A percentile compares a stretch with the other conserved stretches of the same genome.
Conservation (phyloP, 2,113 vertebrate species). For the Piprites chloris region DNA sequence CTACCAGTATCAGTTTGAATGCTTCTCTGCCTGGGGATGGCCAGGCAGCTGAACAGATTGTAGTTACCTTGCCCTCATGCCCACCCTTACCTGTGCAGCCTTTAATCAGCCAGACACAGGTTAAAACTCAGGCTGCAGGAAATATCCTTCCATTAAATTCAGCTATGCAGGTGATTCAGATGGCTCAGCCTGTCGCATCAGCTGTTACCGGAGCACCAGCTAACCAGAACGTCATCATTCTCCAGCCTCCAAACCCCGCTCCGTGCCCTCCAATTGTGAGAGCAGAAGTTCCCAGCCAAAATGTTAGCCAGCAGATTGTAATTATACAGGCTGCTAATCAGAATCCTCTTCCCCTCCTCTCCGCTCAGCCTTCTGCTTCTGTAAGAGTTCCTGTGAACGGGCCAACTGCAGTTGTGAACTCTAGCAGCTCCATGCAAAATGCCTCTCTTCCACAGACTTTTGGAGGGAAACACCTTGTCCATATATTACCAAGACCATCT, state of each 20-base stretch:
- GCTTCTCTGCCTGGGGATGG: slow-evolving; percentile 69
- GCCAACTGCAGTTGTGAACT: slow-evolving; percentile 68
- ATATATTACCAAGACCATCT: slow-evolving; percentile 91
- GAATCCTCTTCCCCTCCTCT: slow-evolving; percentile 80
- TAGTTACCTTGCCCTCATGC: slow-evolving; percentile 77
- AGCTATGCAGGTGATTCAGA: slow-evolving; percentile 94
- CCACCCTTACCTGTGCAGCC: slow-evolving; percentile 82
- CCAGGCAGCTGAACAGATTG: slow-evolving; percentile 72
- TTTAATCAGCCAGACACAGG: slow-evolving; percentile 76
- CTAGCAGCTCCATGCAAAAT: slow-evolving; percentile 71
- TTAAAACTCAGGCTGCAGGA: slow-evolving; percentile 73
- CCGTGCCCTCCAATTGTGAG: slow-evolving; percentile 81
- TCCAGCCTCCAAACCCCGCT: slow-evolving; percentile 87
- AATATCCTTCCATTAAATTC: slow-evolving; percentile 88
- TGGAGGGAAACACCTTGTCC: slow-evolving; percentile 92
- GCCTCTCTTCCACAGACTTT: slow-evolving; percentile 81
- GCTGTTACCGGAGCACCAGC: slow-evolving; percentile 79
- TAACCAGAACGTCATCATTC: slow-evolving; percentile 91
- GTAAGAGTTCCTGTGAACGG: slow-evolving; percentile 73
- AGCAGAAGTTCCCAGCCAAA: slow-evolving; percentile 84
- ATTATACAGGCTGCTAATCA: slow-evolving; percentile 95
- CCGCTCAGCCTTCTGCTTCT: slow-evolving; percentile 76
- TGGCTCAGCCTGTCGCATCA: slow-evolving; percentile 81
- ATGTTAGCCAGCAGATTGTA: slow-evolving; percentile 93
- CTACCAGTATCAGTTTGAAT: slow-evolving; percentile 61